A percentile compares a stretch with the other conserved stretches of the same genome.
phyloP scores from a whole-genome alignment of 1,140 invertebrate genomes.

The Pseudachorutes palmiensis region DNA sequence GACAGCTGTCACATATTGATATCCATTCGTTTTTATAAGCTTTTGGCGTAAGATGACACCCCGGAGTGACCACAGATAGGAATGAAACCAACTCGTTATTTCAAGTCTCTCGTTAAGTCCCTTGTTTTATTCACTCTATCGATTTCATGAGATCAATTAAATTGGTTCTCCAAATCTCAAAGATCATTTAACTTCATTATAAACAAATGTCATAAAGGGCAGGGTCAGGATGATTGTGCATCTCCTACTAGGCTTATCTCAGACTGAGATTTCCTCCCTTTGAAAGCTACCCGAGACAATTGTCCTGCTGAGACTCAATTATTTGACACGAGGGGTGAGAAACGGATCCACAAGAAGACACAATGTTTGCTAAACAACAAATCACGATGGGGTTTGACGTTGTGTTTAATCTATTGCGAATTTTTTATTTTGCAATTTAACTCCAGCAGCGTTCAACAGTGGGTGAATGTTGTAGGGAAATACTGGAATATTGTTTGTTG shows the following conservation, averaged over 20 bases:
- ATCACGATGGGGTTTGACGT: too few relatives aligned
- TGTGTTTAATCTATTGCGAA: too few relatives aligned
- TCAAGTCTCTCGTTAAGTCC: background rate
- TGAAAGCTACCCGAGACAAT: background rate
- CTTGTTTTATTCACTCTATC: background rate
- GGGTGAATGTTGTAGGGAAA: background rate
- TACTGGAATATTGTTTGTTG: background rate
- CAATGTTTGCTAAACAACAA: too few relatives aligned
- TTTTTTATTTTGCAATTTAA: background rate
- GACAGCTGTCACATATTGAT: background rate
- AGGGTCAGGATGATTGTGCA: background rate
- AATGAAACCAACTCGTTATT: background rate
- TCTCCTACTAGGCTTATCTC: too few relatives aligned
- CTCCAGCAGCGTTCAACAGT: background rate
- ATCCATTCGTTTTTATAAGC: background rate
- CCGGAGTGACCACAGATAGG: too few relatives aligned
- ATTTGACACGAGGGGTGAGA: background rate
- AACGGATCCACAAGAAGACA: too few relatives aligned
- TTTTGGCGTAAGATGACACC: background rate
- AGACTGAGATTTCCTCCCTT: too few relatives aligned
- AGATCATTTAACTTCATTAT: conserved; percentile 12
- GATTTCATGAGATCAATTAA: background rate
- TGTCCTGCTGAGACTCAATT: background rate
- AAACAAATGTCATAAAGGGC: background rate
- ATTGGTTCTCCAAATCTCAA: background rate